Base-by-base conservation (phyloP, 2,888 invertebrate species). In the Sarcophaga caerulescens region DNA sequence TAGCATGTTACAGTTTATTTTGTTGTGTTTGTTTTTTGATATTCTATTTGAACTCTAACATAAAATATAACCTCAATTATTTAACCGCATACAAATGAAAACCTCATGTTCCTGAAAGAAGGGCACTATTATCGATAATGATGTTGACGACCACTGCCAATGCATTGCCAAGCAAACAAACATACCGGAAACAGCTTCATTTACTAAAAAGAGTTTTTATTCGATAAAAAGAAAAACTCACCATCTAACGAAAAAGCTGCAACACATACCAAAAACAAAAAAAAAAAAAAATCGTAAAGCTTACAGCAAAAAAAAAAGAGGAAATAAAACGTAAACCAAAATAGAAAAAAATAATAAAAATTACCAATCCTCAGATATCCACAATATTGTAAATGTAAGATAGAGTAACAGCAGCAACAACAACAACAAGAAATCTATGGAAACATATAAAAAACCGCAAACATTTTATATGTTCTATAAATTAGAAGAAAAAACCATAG, bases 141-240 rank as follows among this genome's bases (percentile, higher is more conserved):
- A 71, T 66, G 57, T 60, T 52, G 44, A 47, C 45, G 47, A 17
- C 47, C 14, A 10, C 70, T 73, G 52, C 19, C 63, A 60, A 14
- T 52, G 12, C 21, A 71, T 4, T 14, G 35, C 14, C 14, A 74
- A 47, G 14, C n/a, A 62, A 19, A 11, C 47, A 45, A n/a, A 17
- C 21, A 47, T 83, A 85, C 74, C 86, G 81, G 86, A 86, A 86
- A 84, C 84, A 84, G 74, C 74, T 84, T 86, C 81, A 86, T 86
- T 84, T 75, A 74, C 66, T 81, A 70, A 63, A 76, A 59, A 85
- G 70, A 63, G 71, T 76, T 75, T 19, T 57, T 63, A 19, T 44
- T 35, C 57, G 17, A 68, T 35, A 63, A 52, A n/a, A 23, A 60
- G 23, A 63, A 45, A n/a, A 52, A 52, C 2, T 17, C 52, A 14